phyloP scores from a whole-genome alignment of 2,888 invertebrate species.

The Sinopyrophorus schimmeli region DNA sequence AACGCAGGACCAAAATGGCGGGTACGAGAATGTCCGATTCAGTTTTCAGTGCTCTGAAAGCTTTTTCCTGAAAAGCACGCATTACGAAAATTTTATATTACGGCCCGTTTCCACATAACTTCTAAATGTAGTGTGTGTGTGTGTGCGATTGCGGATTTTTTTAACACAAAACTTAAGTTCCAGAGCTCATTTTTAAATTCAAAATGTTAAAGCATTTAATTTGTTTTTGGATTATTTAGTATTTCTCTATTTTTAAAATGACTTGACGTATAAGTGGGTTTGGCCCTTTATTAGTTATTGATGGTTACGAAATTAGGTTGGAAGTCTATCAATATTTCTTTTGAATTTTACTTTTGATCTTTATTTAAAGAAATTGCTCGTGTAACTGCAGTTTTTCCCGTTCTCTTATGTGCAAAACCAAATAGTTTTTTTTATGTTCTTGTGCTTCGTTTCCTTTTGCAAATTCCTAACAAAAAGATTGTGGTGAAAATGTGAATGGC shows the following conservation, averaged over 20 bases:
- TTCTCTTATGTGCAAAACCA: neutral
- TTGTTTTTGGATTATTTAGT: slow-evolving; percentile 6
- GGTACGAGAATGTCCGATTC: slow-evolving; percentile 40
- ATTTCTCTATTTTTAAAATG: slow-evolving; percentile 18
- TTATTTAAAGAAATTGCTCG: neutral
- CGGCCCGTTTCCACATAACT: slow-evolving; percentile 18
- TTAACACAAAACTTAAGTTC: slow-evolving; percentile 5
- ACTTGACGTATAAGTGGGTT: slow-evolving; percentile 27
- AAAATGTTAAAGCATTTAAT: neutral
- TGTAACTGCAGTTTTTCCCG: neutral
- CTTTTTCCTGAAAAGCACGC: slow-evolving; percentile 29
- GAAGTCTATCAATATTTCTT: neutral
- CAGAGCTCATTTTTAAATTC: neutral
- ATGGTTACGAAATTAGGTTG: neutral
- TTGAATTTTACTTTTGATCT: neutral
- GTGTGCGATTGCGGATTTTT: slow-evolving; percentile 8
- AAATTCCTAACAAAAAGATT: no score
- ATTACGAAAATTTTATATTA: slow-evolving; percentile 15
- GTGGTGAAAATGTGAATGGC: slow-evolving; percentile 25
- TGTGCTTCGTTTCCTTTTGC: slow-evolving; percentile 7
- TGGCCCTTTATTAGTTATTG: slow-evolving; percentile 21
- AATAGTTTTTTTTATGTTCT: no score
- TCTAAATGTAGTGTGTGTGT: slow-evolving; percentile 13
- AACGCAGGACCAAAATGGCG: slow-evolving; percentile 53
- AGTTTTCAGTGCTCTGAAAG: slow-evolving; percentile 43